Base-by-base conservation (phyloP, 2,888 invertebrate species). In the Watsonalla cultraria region DNA sequence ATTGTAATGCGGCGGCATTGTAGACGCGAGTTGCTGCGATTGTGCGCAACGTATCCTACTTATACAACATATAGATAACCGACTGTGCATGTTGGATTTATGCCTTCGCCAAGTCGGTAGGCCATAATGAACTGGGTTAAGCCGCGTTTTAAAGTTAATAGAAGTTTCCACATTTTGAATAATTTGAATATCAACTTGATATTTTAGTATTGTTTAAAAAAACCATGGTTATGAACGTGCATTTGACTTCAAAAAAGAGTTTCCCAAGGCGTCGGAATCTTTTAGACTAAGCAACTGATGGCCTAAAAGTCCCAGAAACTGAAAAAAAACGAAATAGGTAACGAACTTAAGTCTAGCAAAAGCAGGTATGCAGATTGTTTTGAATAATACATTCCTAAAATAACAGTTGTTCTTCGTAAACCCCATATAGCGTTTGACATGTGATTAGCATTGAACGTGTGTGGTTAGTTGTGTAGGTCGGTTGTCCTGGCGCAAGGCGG, bases 1-100 rank as follows among this genome's bases (percentile, higher is more conserved):
- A 88, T 87, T 88, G 88, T 88, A 84, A 86, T 87, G 84, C 82
- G 81, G 82, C 82, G 74, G 81, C 75, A 83, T 84, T 85, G 88
- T 86, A 80, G 78, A 82, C 74, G 69, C 79, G 78, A 78, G 78
- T 76, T 78, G 77, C 78, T 68, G 78, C 81, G 80, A 84, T 86
- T 86, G 84, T 84, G 80, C 80, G 70, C 70, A 66, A 74, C 72
- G 71, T 8, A 42, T 42, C 9, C 11, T 24, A 24, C 24, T 24
- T 65, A 62, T 66, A 70, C 66, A 65, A 58, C 57, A 57, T 56
- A 70, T 66, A 61, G 64, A 70, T 66, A 61, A 63, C 59, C 61
- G 61, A 64, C 63, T 62, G 58, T 60, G 64, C 69, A 61, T 60
- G 58, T 59, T 65, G 62, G 74, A 79, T 79, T 77, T 80, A 76